These are phyloP conservation scores for Lutjanus argentimaculatus DNA, from an alignment of 2,797 vertebrate genomes.

Conservation along the genomic window DNA sequence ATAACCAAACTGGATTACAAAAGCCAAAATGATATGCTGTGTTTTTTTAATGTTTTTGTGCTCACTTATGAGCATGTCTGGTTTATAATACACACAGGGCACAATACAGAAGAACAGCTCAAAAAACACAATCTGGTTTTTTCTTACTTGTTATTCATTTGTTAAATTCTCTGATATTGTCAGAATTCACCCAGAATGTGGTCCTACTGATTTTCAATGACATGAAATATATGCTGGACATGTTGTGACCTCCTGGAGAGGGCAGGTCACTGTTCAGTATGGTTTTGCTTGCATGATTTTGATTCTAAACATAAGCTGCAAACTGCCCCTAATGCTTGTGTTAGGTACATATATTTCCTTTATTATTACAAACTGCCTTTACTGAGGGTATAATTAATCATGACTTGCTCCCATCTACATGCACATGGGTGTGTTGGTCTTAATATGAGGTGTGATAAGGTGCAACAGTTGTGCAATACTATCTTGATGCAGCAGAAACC, in stretches of 20 bases:
- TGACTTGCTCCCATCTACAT: too few relatives aligned
- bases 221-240: background rate
- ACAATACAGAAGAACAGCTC: background rate
- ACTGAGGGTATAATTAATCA: background rate
- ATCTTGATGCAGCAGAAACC: too few relatives aligned
- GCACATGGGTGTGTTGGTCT: too few relatives aligned
- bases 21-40: slow-evolving; percentile 4
- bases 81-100: background rate
- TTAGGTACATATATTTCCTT: background rate
- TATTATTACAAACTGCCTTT: background rate
- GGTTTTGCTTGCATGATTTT: too few relatives aligned
- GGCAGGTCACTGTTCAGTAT: too few relatives aligned
- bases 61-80: background rate
- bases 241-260: too few relatives aligned
- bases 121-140: background rate
- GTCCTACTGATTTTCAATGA: background rate
- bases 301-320: too few relatives aligned
- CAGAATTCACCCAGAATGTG: too few relatives aligned
- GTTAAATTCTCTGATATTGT: background rate
- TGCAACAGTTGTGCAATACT: too few relatives aligned
- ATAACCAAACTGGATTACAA: slow-evolving; percentile 16
- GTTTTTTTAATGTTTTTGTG: slow-evolving; percentile 15
- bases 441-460: too few relatives aligned
- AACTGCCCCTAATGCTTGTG: background rate
- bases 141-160: background rate